These are phyloP conservation scores for Candoia aspera DNA, from an alignment of 2,113 vertebrate genomes.

Conservation along the genomic window DNA sequence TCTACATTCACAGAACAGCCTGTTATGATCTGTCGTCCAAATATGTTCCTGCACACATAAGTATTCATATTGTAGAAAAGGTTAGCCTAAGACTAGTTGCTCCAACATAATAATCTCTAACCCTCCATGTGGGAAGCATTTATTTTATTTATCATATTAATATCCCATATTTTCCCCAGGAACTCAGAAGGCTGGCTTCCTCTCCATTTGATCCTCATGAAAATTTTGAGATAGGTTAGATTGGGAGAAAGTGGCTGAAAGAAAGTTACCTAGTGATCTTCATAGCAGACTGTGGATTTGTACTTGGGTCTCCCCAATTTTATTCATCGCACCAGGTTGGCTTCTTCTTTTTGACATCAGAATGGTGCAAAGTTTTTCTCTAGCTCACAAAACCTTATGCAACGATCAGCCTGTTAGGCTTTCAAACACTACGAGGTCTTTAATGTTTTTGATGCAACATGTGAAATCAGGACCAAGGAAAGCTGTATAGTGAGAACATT, in stretches of 20 bases:
- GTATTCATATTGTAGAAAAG: background rate
- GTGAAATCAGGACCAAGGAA: background rate
- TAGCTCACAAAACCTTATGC: background rate
- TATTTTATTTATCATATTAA: background rate
- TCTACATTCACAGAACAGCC: background rate
- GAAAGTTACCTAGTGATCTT: background rate
- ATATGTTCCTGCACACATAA: background rate
- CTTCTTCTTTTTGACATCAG: background rate
- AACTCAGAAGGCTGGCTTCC: too few species aligned
- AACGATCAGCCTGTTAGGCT: background rate
- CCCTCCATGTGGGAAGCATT: background rate
- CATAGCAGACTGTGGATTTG: background rate
- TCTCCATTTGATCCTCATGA: background rate
- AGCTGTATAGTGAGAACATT: background rate
- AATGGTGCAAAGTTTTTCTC: background rate
- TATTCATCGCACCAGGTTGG: background rate
- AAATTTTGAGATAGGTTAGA: background rate
- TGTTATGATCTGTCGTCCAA: background rate
- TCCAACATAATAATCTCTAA: background rate
- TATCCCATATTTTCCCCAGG: background rate
- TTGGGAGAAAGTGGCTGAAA: background rate
- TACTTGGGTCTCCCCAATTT: background rate
- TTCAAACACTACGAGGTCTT: background rate
- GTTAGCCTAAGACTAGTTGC: background rate
- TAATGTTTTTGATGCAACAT: background rate